These are phyloP conservation scores for Drosophila trichaetosa DNA, from an alignment of 2,888 invertebrate species.

Conservation along the genomic window DNA sequence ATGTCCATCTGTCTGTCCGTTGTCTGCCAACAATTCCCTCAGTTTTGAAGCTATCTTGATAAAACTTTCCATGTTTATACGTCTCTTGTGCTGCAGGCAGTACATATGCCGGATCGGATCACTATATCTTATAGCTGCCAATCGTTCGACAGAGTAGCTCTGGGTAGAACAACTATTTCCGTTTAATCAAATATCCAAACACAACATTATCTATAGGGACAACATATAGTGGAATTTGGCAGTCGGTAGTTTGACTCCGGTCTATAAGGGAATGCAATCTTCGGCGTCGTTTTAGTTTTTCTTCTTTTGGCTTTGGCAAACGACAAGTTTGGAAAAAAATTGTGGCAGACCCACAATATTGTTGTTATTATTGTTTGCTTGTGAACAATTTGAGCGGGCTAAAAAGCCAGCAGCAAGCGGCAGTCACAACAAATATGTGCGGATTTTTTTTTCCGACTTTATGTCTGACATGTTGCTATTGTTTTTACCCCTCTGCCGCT, in stretches of 20 bases:
- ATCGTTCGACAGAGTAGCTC: not conserved
- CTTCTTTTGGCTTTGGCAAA: conserved; percentile 7
- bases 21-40: not conserved
- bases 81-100: not conserved
- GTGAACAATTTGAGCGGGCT: conserved; percentile 29
- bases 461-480: conserved; percentile 26
- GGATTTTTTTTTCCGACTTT: conserved; percentile 46
- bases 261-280: not conserved
- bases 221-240: not conserved
- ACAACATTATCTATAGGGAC: not conserved
- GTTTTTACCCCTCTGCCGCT: not conserved
- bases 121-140: not conserved
- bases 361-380: conserved; percentile 2
- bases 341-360: conserved; percentile 41
- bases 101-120: not conserved
- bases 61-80: not conserved
- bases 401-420: conserved; percentile 4
- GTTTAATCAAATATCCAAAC: not conserved
- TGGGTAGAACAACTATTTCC: not conserved
- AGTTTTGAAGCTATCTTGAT: not conserved
- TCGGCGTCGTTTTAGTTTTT: not conserved
- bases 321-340: conserved; percentile 52
- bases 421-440: conserved; percentile 38
- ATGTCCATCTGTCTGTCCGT: not conserved
- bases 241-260: not conserved